phyloP scores from a whole-genome alignment of 1,140 invertebrate genomes.

The Anastrepha obliqua region DNA sequence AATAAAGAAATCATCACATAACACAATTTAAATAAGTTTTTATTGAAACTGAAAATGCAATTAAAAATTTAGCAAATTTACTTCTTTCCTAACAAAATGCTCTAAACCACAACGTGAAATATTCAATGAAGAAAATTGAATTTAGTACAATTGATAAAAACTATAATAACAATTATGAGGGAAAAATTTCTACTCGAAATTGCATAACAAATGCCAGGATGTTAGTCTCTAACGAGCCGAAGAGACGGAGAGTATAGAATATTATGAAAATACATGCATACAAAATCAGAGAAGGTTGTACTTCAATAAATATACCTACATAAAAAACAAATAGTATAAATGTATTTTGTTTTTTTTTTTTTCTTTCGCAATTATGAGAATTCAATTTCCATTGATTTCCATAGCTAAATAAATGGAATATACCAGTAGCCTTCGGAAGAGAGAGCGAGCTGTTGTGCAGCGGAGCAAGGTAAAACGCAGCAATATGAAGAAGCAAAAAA shows the following conservation, averaged over 20 bases:
- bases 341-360: neutral
- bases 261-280: neutral
- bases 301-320: neutral
- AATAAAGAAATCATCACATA: slow-evolving; percentile 46
- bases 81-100: neutral
- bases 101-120: neutral
- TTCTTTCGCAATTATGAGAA: slow-evolving; percentile 10
- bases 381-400: slow-evolving; percentile 33
- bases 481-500: slow-evolving; percentile 7
- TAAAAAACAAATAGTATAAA: neutral
- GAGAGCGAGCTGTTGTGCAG: neutral
- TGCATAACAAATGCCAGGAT: slow-evolving; percentile 9
- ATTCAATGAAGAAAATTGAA: slow-evolving; percentile 30
- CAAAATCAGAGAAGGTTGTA: too few species aligned
- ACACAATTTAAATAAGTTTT: slow-evolving; percentile 24
- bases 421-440: neutral
- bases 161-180: neutral
- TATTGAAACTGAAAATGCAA: slow-evolving; percentile 26
- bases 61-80: slow-evolving; percentile 19
- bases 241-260: neutral
- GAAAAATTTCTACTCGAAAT: slow-evolving; percentile 11
- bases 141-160: slow-evolving; percentile 32
- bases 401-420: slow-evolving; percentile 12
- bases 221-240: neutral
- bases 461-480: neutral